Conservation (phyloP, 2,888 invertebrate species). For the Plusia festucae region DNA sequence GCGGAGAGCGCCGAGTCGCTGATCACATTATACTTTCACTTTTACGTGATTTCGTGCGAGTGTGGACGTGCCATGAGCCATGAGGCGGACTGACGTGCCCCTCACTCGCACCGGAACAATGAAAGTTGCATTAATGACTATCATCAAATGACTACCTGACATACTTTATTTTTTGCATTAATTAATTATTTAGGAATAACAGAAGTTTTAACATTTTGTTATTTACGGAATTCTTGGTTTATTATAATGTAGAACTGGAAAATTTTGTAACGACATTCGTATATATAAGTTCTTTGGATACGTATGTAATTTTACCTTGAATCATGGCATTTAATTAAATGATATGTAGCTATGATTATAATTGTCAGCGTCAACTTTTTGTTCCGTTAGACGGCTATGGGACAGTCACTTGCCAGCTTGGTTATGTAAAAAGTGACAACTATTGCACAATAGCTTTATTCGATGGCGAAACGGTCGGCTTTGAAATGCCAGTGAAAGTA, state of each 20-base stretch:
- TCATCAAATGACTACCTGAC: constrained; percentile 61
- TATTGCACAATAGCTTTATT: constrained; percentile 87
- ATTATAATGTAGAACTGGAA: background rate
- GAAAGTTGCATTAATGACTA: constrained; percentile 80
- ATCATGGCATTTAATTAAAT: constrained; percentile 14
- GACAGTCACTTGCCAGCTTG: constrained; percentile 58
- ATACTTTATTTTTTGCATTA: constrained; percentile 56
- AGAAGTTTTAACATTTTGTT: background rate
- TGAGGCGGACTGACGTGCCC: constrained; percentile 67
- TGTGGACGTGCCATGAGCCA: constrained; percentile 66
- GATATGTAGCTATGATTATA: constrained; percentile 10
- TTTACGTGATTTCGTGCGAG: constrained; percentile 83
- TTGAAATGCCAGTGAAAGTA: constrained; percentile 88
- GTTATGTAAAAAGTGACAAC: constrained; percentile 88
- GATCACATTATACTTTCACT: constrained; percentile 87
- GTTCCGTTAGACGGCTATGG: constrained; percentile 61
- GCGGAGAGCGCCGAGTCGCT: constrained; percentile 61
- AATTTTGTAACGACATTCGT: background rate
- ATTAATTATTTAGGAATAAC: constrained; percentile 15
- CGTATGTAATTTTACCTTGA: background rate
- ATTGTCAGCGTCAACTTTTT: constrained; percentile 27
- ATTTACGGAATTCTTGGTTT: background rate
- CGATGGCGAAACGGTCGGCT: constrained; percentile 86
- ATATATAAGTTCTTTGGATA: background rate
- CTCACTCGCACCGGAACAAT: constrained; percentile 78